These are phyloP conservation scores for Neelides folsomi DNA, from an alignment of 2,888 invertebrate species.

Conservation along the genomic window DNA sequence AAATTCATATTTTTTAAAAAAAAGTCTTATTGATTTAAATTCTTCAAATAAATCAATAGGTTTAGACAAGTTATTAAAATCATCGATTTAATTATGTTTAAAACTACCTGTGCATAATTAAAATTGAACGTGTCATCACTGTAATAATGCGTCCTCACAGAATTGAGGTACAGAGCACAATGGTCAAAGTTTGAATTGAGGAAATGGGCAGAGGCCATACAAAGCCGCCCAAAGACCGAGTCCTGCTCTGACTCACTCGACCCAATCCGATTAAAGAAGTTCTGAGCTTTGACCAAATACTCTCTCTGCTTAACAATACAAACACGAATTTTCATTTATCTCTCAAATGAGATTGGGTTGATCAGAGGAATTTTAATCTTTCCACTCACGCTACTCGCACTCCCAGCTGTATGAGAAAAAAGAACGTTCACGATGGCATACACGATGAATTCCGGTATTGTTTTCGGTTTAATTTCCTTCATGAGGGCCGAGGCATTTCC, in stretches of 20 bases:
- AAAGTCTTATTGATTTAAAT: not conserved
- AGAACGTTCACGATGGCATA: constrained; percentile 92
- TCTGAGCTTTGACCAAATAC: constrained; percentile 85
- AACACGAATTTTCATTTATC: not conserved
- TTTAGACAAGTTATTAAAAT: too few relatives aligned
- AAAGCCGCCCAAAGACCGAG: constrained; percentile 91
- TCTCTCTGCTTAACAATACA: constrained; percentile 53
- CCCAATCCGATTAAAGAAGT: constrained; percentile 91
- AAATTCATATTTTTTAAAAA: too few relatives aligned
- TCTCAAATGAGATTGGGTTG: not conserved
- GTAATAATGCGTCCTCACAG: constrained; percentile 90
- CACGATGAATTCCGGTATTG: constrained; percentile 89
- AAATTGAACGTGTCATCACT: constrained; percentile 78
- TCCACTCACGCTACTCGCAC: constrained; percentile 45
- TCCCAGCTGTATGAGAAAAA: constrained; percentile 79
- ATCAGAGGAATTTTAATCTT: not conserved
- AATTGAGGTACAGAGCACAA: constrained; percentile 87
- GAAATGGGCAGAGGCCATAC: constrained; percentile 97
- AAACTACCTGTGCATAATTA: constrained; percentile 61
- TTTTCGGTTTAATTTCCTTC: constrained; percentile 81
- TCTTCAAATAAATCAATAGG: too few relatives aligned
- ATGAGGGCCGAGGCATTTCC: constrained; percentile 75
- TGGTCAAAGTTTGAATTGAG: constrained; percentile 89
- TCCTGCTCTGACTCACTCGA: constrained; percentile 94
- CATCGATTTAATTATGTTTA: not conserved